Conservation (phyloP, 2,113 vertebrate species). For the Ammodytes marinus region DNA sequence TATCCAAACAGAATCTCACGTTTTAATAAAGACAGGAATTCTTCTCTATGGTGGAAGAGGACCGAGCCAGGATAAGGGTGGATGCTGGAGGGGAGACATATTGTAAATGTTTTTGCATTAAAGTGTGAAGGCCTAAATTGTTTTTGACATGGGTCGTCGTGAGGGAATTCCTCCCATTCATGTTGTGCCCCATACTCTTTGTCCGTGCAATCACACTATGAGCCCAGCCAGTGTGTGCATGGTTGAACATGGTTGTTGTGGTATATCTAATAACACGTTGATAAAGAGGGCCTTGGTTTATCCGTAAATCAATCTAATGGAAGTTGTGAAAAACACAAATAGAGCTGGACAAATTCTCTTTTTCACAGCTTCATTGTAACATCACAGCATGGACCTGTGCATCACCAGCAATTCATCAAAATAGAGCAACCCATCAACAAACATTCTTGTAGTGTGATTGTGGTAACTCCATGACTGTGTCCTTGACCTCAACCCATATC, state of each 20-base stretch:
- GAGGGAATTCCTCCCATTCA: not conserved
- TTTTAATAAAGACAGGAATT: conserved; percentile 80
- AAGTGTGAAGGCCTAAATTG: not conserved
- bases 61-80: conserved; percentile 20
- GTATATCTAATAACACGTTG: not conserved
- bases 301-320: not conserved
- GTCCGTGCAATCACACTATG: not conserved
- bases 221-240: not conserved
- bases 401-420: conserved; percentile 17
- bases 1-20: conserved; percentile 65
- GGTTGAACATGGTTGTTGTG: not conserved
- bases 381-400: not conserved
- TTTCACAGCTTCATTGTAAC: not conserved
- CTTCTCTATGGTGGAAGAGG: conserved; percentile 30
- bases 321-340: not conserved
- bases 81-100: conserved; percentile 36
- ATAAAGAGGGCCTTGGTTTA: not conserved
- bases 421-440: conserved; percentile 1
- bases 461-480: conserved; percentile 32
- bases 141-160: no score
- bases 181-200: not conserved
- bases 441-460: conserved; percentile 9
- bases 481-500: conserved; percentile 48
- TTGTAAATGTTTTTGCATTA: conserved; percentile 7
- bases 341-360: not conserved